Evolutionary conservation across 2,113 vertebrate species (phyloP).

Genomic region (Raja brachyura): DNA sequence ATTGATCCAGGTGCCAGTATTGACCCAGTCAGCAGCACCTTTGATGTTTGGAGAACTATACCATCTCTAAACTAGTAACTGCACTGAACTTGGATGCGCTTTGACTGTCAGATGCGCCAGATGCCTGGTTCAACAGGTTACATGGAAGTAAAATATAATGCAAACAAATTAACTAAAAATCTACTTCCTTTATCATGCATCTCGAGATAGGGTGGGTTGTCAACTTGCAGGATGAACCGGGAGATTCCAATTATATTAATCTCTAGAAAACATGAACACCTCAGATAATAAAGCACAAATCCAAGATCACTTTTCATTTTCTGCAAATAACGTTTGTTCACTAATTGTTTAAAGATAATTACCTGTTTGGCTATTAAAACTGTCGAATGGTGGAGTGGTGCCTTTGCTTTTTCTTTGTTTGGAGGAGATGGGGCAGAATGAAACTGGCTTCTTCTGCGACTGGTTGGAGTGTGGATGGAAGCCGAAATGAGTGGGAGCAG

Average conservation of each 20-base stretch:
- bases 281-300: too few species aligned
- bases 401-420: too few species aligned
- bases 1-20: too few species aligned
- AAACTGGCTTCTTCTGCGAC: too few species aligned
- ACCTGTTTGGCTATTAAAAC: not conserved
- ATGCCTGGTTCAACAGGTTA: not conserved
- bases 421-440: too few species aligned
- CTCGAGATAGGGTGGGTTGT: not conserved
- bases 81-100: not conserved
- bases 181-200: not conserved
- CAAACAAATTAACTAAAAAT: conserved; percentile 12
- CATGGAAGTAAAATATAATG: not conserved
- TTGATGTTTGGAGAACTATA: not conserved
- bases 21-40: not conserved
- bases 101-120: too few species aligned
- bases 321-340: too few species aligned
- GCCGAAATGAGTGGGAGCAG: too few species aligned
- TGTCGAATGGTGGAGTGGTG: not conserved
- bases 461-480: too few species aligned
- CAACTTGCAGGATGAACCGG: not conserved
- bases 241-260: not conserved
- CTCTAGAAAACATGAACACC: not conserved
- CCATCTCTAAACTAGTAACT: too few species aligned
- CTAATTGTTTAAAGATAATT: too few species aligned
- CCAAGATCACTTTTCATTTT: too few species aligned